Evolutionary conservation across 2,888 invertebrate genomes (phyloP).

Genomic region (Iphiclides podalirius): DNA sequence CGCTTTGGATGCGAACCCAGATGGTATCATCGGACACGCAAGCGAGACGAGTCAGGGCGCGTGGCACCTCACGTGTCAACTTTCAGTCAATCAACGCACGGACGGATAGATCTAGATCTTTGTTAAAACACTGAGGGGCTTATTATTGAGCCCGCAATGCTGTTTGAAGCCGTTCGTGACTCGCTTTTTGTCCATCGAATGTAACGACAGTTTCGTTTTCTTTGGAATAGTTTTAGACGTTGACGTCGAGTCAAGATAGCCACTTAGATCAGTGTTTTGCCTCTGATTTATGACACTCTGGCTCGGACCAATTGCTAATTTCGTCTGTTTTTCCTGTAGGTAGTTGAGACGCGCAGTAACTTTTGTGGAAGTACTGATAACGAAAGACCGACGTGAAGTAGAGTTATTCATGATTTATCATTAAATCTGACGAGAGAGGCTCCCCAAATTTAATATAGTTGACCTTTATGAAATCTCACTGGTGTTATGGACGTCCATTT

Average conservation of each 20-base stretch:
- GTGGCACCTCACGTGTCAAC: constrained; percentile 15
- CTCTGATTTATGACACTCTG: too few species aligned
- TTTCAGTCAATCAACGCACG: constrained; percentile 19
- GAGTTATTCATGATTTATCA: too few species aligned
- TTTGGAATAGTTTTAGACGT: neutral
- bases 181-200: neutral
- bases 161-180: neutral
- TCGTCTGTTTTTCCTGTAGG: too few species aligned
- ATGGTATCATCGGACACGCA: constrained; percentile 32
- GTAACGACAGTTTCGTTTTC: neutral
- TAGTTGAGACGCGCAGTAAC: too few species aligned
- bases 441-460: too few species aligned
- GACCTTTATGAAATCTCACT: too few species aligned
- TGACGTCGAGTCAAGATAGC: neutral
- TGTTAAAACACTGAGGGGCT: constrained; percentile 18
- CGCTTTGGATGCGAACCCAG: constrained; percentile 29
- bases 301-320: too few species aligned
- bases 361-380: too few species aligned
- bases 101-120: constrained; percentile 15
- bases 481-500: too few species aligned
- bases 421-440: too few species aligned
- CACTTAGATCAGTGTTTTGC: too few species aligned
- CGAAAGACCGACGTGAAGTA: too few species aligned
- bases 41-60: constrained; percentile 1
- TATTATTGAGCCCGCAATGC: neutral